Evolutionary conservation across 2,888 invertebrate genomes (phyloP).

Genomic region (Thecophora atra): DNA sequence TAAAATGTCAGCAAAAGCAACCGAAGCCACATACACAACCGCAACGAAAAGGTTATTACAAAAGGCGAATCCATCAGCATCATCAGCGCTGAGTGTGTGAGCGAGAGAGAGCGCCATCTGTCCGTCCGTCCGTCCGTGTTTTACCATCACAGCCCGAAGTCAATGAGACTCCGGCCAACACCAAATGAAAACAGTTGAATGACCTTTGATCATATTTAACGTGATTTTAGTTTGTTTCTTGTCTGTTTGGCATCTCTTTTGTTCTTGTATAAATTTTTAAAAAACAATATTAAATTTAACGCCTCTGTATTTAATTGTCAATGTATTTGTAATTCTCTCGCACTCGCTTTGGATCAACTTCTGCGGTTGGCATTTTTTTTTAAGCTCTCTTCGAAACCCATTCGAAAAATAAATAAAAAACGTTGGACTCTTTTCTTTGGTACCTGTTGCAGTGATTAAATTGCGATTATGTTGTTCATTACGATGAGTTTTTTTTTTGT

Average conservation of each 20-base stretch:
- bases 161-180: not conserved
- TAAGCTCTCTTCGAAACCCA: too few relatives aligned
- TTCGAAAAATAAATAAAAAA: too few relatives aligned
- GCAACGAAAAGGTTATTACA: not conserved
- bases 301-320: not conserved
- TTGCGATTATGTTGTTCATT: too few relatives aligned
- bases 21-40: not conserved
- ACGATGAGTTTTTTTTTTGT: too few relatives aligned
- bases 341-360: too few relatives aligned
- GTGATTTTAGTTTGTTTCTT: slow-evolving; percentile 4
- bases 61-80: not conserved
- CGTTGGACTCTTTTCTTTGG: too few relatives aligned
- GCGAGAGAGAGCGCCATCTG: not conserved
- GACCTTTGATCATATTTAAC: slow-evolving; percentile 36
- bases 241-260: not conserved
- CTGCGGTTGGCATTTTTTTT: too few relatives aligned
- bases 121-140: not conserved
- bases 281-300: not conserved
- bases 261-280: slow-evolving; percentile 4
- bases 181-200: slow-evolving; percentile 34
- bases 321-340: not conserved
- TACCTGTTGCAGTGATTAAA: too few relatives aligned
- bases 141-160: not conserved
- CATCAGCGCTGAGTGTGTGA: not conserved
- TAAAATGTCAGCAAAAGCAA: too few relatives aligned